A percentile compares a stretch with the other conserved stretches of the same genome.
Evolutionary conservation across 2,113 vertebrate genomes (phyloP).

Genomic region (Cyphomyrus plagiostoma): DNA sequence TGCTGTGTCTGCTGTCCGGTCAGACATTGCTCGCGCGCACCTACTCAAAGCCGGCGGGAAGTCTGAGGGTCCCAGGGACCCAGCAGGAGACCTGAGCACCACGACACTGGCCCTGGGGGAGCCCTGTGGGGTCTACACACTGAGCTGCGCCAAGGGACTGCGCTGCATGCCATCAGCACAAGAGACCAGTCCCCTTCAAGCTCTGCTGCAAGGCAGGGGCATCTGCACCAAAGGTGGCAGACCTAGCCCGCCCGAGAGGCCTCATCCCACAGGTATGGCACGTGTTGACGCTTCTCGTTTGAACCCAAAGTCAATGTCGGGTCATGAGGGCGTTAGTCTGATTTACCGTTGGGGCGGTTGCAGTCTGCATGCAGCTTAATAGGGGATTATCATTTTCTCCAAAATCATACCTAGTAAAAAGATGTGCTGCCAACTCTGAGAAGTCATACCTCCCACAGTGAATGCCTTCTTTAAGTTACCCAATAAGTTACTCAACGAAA

Average conservation of each 20-base stretch:
- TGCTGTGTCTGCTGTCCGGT: not conserved
- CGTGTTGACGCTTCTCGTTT: not conserved
- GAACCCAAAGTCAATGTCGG: not conserved
- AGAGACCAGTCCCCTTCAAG: slow-evolving; percentile 68
- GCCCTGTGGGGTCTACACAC: slow-evolving; percentile 67
- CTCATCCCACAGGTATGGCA: slow-evolving; percentile 62
- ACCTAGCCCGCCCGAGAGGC: slow-evolving; percentile 57
- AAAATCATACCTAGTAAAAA: not conserved
- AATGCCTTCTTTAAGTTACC: not conserved
- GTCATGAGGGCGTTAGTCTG: not conserved
- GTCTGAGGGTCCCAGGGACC: slow-evolving; percentile 58
- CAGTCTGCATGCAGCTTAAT: not conserved
- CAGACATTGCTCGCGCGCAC: slow-evolving; percentile 42
- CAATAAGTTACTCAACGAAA: not conserved
- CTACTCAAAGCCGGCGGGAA: slow-evolving; percentile 59
- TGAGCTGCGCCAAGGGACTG: slow-evolving; percentile 66
- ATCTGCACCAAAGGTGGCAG: slow-evolving; percentile 58
- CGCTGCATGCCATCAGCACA: slow-evolving; percentile 65
- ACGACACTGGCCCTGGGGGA: slow-evolving; percentile 59
- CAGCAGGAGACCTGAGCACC: slow-evolving; percentile 50
- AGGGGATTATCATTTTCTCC: not conserved
- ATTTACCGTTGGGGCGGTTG: not conserved
- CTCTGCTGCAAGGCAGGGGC: slow-evolving; percentile 69
- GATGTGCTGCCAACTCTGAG: not conserved
- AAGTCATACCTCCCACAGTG: not conserved